A percentile compares a stretch with the other conserved stretches of the same genome.
phyloP scores from a whole-genome alignment of 2,797 vertebrate genomes.

The Enteromius anoplus region DNA sequence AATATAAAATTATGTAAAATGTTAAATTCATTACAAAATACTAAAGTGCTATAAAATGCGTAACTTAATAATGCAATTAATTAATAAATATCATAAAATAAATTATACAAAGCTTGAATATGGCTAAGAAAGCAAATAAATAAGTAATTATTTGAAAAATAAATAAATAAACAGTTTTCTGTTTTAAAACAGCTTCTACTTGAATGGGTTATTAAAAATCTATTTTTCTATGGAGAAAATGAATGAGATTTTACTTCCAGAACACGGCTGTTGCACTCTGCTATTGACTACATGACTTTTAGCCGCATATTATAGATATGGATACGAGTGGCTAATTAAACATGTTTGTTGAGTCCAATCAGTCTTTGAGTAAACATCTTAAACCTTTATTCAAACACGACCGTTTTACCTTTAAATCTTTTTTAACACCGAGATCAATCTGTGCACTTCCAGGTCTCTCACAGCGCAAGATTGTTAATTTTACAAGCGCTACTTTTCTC shows the following conservation, averaged over 20 bases:
- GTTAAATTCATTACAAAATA: background rate
- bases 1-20: background rate
- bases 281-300: background rate
- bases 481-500: slow-evolving; percentile 55
- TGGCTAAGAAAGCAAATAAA: background rate
- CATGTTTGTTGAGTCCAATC: background rate
- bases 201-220: slow-evolving; percentile 11
- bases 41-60: background rate
- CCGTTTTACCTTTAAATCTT: slow-evolving; percentile 37
- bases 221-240: background rate
- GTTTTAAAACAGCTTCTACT: no score
- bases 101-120: background rate
- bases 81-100: background rate
- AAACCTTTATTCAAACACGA: slow-evolving; percentile 23
- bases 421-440: slow-evolving; percentile 36
- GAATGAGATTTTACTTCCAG: background rate
- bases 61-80: background rate
- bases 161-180: no score
- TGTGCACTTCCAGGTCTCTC: slow-evolving; percentile 44
- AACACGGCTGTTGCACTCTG: background rate
- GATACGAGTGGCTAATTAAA: background rate
- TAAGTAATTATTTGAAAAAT: background rate
- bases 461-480: slow-evolving; percentile 45
- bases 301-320: background rate
- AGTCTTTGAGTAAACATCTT: slow-evolving; percentile 22